These are phyloP conservation scores for Sylvietta virens DNA, from an alignment of 2,113 vertebrate genomes.

Conservation along the genomic window DNA sequence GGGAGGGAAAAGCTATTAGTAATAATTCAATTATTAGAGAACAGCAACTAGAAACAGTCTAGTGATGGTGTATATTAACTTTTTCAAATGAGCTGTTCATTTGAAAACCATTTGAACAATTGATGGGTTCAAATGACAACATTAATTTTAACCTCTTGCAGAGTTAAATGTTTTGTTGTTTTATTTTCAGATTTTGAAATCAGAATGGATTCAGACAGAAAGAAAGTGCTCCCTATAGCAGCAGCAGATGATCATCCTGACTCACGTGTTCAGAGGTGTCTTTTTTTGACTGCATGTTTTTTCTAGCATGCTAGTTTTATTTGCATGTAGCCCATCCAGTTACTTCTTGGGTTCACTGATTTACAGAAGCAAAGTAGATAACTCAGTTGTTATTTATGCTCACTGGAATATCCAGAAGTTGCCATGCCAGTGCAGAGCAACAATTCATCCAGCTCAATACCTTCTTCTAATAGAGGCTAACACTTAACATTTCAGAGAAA, in stretches of 20 bases:
- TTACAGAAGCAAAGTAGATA: neutral
- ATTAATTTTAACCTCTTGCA: neutral
- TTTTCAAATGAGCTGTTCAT: neutral
- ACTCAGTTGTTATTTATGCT: neutral
- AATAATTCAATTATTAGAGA: neutral
- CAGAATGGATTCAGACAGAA: conserved; percentile 66
- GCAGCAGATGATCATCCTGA: neutral
- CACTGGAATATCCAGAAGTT: neutral
- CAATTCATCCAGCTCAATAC: neutral
- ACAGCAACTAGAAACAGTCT: neutral
- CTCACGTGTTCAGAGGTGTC: conserved; percentile 56
- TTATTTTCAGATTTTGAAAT: conserved; percentile 78
- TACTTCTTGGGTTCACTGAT: neutral
- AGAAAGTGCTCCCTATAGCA: conserved; percentile 46
- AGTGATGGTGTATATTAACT: neutral
- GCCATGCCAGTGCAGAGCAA: neutral
- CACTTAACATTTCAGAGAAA: neutral
- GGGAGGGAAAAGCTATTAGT: neutral
- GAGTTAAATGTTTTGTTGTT: neutral
- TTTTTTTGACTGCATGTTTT: neutral
- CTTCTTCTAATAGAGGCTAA: neutral
- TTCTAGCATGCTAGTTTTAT: neutral
- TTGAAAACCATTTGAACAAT: neutral
- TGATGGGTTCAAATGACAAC: neutral
- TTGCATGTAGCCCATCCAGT: neutral